Percentiles rank a stretch among this genome's conserved stretches.
These are phyloP conservation scores for Ceriagrion tenellum DNA, from an alignment of 2,888 invertebrate species.

Conservation along the genomic window DNA sequence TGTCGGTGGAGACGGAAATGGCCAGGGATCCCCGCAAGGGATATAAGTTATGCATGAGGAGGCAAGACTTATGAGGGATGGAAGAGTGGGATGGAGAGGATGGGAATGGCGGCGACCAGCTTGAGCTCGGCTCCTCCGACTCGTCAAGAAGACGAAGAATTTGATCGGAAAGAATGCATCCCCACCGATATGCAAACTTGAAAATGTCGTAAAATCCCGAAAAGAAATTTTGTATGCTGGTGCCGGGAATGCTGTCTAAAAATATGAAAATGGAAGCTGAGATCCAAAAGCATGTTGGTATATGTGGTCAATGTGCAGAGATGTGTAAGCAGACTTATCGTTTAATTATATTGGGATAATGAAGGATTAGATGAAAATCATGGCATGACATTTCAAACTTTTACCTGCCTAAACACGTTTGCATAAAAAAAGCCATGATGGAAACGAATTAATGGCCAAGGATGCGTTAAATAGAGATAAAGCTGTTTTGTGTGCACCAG, in stretches of 20 bases:
- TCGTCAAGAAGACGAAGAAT: neutral
- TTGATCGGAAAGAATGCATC: neutral
- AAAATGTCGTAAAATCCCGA: neutral
- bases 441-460: too few relatives aligned
- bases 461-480: too few relatives aligned
- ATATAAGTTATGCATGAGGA: conserved; percentile 66
- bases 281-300: neutral
- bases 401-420: too few relatives aligned
- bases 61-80: conserved; percentile 39
- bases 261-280: neutral
- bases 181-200: neutral
- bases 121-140: neutral
- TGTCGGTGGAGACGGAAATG: neutral
- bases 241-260: neutral
- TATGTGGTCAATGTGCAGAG: too few relatives aligned
- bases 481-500: too few relatives aligned
- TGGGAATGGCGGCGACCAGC: neutral
- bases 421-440: too few relatives aligned
- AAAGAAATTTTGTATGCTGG: neutral
- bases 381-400: too few relatives aligned
- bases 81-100: neutral
- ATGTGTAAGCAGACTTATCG: too few relatives aligned
- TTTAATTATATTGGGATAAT: too few relatives aligned
- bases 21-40: conserved; percentile 49
- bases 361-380: too few relatives aligned